Percentiles rank a stretch among this genome's conserved stretches.
Conservation (phyloP, 1,140 invertebrate genomes). For the Cyclargus thomasi region DNA sequence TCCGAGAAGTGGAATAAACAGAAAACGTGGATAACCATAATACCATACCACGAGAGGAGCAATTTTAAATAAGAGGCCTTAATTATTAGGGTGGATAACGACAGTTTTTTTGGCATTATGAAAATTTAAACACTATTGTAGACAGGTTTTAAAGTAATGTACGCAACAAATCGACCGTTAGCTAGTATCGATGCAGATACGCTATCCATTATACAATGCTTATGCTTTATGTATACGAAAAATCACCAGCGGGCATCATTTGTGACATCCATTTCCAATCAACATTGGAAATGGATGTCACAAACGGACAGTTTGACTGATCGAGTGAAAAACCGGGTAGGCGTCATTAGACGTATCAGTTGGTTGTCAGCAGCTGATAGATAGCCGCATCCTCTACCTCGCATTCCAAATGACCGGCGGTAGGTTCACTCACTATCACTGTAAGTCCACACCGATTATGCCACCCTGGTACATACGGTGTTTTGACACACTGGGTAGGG, state of each 20-base stretch:
- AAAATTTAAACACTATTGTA: too few species aligned
- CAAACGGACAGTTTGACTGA: slow-evolving; percentile 9
- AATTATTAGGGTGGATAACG: too few species aligned
- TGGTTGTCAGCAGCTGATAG: not conserved
- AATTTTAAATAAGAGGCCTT: too few species aligned
- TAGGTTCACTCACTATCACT: slow-evolving; percentile 6
- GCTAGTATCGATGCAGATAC: not conserved
- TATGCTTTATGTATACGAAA: not conserved
- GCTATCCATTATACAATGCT: not conserved
- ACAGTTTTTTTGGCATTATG: too few species aligned
- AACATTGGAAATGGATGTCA: slow-evolving; percentile 1
- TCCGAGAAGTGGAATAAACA: too few species aligned
- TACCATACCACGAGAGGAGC: too few species aligned
- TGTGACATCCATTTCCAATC: too few species aligned
- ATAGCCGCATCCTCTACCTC: not conserved
- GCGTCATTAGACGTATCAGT: not conserved
- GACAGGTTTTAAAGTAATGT: too few species aligned
- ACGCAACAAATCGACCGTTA: too few species aligned
- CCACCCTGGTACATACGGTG: slow-evolving; percentile 41
- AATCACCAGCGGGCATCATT: not conserved
- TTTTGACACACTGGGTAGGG: slow-evolving; percentile 24
- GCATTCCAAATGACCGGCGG: not conserved
- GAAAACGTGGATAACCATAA: too few species aligned
- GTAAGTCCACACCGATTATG: slow-evolving; percentile 26
- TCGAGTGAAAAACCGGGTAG: not conserved